phyloP scores from a whole-genome alignment of 64 coral and sea anemone genomes.

The Hydrozoanthus tunicans region DNA sequence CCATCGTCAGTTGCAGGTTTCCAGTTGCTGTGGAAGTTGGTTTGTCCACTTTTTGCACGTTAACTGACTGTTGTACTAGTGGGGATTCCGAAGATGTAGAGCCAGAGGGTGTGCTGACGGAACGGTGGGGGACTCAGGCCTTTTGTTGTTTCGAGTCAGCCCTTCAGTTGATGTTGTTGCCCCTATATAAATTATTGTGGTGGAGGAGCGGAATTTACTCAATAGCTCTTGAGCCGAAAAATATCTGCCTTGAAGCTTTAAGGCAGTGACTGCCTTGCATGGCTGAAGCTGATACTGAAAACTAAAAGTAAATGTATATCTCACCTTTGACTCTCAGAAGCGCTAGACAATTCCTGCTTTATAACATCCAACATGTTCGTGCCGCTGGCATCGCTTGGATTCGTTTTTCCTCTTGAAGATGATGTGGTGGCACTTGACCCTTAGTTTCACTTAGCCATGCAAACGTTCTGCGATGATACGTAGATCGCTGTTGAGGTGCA shows the following conservation, averaged over 20 bases:
- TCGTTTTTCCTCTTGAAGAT: constrained; percentile 3
- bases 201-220: background rate
- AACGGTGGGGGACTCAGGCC: background rate
- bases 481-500: constrained; percentile 23
- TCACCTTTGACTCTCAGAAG: background rate
- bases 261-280: background rate
- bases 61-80: background rate
- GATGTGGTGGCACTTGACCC: background rate
- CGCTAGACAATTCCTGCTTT: background rate
- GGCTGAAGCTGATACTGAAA: background rate
- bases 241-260: background rate
- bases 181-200: background rate
- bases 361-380: background rate
- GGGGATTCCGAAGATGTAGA: background rate
- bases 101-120: background rate
- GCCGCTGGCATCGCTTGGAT: constrained; percentile 1
- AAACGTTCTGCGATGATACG: constrained; percentile 18
- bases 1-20: background rate
- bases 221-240: background rate
- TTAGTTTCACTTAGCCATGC: background rate
- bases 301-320: background rate
- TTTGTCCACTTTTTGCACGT: background rate
- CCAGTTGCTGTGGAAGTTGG: background rate
- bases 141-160: background rate
- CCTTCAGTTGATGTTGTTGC: background rate